Percentiles rank a stretch among this genome's conserved stretches.
Evolutionary conservation across 92 coral and sea anemone genomes (phyloP).

Genomic region (Parazoanthus atlanticus): DNA sequence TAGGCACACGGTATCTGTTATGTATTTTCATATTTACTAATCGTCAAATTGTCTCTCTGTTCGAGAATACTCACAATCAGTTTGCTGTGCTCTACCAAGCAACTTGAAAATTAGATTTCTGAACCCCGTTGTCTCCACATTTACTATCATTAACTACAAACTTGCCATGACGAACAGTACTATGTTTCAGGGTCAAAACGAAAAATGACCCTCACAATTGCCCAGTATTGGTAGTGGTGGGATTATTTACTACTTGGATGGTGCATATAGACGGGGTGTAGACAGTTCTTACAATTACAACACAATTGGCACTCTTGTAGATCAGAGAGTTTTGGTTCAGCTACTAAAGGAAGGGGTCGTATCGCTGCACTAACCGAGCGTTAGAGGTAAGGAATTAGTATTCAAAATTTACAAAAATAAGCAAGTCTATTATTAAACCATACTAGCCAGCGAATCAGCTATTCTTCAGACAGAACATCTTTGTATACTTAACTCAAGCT

Average conservation of each 20-base stretch:
- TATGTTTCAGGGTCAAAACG: neutral
- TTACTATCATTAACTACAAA: neutral
- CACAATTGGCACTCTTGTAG: neutral
- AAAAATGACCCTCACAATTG: neutral
- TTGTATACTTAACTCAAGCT: too few relatives aligned
- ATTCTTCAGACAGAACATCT: too few relatives aligned
- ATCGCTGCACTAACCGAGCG: neutral
- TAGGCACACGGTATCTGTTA: neutral
- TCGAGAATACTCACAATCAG: neutral
- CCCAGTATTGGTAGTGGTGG: neutral
- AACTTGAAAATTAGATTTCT: neutral
- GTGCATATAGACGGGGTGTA: neutral
- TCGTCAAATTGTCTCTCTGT: too few relatives aligned
- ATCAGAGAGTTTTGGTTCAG: neutral
- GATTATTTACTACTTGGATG: neutral
- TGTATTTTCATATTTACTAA: neutral
- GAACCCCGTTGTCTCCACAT: neutral
- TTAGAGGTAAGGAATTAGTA: neutral
- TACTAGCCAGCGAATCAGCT: neutral
- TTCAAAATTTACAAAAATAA: too few relatives aligned
- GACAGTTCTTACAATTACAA: neutral
- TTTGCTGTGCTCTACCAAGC: neutral
- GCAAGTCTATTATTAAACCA: neutral
- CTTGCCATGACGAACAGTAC: neutral
- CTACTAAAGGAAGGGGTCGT: neutral